Percentiles rank a stretch among this genome's conserved stretches.
These are phyloP conservation scores for Machimus rusticus DNA, from an alignment of 2,888 invertebrate genomes.

Conservation along the genomic window DNA sequence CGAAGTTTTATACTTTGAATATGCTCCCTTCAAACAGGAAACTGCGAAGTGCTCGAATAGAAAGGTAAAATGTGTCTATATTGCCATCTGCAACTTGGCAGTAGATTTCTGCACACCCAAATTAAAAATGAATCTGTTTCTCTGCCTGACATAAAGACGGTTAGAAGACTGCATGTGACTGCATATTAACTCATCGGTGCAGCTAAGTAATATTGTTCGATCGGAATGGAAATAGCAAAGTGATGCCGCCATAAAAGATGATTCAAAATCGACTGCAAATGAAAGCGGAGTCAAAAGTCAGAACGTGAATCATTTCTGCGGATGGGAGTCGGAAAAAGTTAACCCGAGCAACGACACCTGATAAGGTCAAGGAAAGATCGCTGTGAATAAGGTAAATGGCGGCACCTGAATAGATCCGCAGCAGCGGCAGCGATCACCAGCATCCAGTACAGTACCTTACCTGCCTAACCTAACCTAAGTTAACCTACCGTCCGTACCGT, in stretches of 20 bases:
- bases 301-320: conserved; percentile 45
- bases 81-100: no score
- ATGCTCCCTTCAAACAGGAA: no score
- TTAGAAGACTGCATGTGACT: not conserved
- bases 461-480: not conserved
- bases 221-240: not conserved
- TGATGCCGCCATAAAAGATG: not conserved
- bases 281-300: conserved; percentile 44
- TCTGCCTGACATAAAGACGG: not conserved
- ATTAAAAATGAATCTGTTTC: not conserved
- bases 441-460: not conserved
- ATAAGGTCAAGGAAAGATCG: conserved; percentile 48
- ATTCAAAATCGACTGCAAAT: conserved; percentile 15
- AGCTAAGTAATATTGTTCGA: not conserved
- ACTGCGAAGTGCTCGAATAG: no score
- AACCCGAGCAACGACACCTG: conserved; percentile 47
- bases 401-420: conserved; percentile 43
- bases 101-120: no score
- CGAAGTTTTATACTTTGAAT: no score
- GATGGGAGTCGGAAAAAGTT: conserved; percentile 46
- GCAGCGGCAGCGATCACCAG: not conserved
- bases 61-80: no score
- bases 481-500: not conserved
- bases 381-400: conserved; percentile 43
- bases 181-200: not conserved